phyloP scores from a whole-genome alignment of 2,113 vertebrate species.

The Ardeotis arabs region DNA sequence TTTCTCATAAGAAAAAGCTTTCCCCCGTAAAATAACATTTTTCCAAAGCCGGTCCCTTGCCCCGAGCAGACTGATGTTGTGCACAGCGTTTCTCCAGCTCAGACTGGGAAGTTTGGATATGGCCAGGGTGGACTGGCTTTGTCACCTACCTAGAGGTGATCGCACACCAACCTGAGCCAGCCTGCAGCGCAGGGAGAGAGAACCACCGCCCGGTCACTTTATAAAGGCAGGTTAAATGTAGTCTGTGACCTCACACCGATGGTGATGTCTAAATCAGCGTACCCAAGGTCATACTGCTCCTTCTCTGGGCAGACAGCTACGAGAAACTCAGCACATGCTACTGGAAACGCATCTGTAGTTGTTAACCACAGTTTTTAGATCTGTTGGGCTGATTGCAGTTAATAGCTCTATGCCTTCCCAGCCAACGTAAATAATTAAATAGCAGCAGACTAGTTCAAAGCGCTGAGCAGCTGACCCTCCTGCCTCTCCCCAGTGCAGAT shows the following conservation, averaged over 20 bases:
- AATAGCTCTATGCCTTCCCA: background rate
- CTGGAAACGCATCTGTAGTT: background rate
- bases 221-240: background rate
- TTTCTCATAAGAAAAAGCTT: background rate
- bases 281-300: background rate
- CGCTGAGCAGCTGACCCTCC: background rate
- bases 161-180: background rate
- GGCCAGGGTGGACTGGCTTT: background rate
- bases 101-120: rapidly evolving
- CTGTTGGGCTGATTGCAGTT: background rate
- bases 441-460: background rate
- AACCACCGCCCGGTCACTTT: background rate
- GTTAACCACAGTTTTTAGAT: background rate
- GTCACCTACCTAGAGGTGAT: background rate
- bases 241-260: background rate
- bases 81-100: background rate
- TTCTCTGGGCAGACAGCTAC: background rate
- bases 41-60: background rate
- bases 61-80: background rate
- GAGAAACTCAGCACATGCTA: background rate
- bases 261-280: background rate
- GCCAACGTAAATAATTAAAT: conserved; percentile 36
- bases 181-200: background rate
- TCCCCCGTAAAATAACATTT: background rate
- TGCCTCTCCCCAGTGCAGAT: background rate